These are phyloP conservation scores for Brachyptera putata DNA, from an alignment of 2,888 invertebrate genomes.

Conservation along the genomic window DNA sequence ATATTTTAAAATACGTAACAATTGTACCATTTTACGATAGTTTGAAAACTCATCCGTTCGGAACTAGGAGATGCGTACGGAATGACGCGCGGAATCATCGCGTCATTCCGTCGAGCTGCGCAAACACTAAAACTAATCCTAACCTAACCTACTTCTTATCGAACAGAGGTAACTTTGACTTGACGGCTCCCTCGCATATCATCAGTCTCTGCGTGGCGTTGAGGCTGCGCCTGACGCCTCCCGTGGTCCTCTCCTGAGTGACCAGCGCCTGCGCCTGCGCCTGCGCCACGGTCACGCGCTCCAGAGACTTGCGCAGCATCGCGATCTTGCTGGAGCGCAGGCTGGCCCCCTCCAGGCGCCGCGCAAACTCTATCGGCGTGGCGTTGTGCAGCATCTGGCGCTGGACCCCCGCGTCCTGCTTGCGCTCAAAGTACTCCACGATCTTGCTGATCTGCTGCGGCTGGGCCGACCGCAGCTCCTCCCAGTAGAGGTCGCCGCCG, in stretches of 20 bases:
- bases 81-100: too few species aligned
- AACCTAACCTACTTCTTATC: conserved; percentile 69
- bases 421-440: conserved; percentile 83
- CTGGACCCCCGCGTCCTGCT: conserved; percentile 42
- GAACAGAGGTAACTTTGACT: conserved; percentile 79
- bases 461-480: conserved; percentile 53
- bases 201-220: conserved; percentile 60
- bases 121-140: too few species aligned
- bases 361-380: conserved; percentile 31
- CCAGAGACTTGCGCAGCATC: conserved; percentile 25
- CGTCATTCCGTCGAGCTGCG: too few species aligned
- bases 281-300: not conserved
- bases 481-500: conserved; percentile 70
- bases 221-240: conserved; percentile 21
- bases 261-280: not conserved
- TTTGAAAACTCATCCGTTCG: too few species aligned
- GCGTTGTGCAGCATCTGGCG: not conserved
- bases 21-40: too few species aligned
- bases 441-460: conserved; percentile 74
- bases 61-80: too few species aligned
- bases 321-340: conserved; percentile 35
- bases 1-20: too few species aligned
- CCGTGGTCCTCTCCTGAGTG: not conserved
- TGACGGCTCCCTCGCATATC: conserved; percentile 82
- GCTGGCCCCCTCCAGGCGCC: conserved; percentile 31